A percentile compares a stretch with the other conserved stretches of the same genome.
phyloP scores from a whole-genome alignment of 2,797 vertebrate genomes.

The Phylloscopus collybita region DNA sequence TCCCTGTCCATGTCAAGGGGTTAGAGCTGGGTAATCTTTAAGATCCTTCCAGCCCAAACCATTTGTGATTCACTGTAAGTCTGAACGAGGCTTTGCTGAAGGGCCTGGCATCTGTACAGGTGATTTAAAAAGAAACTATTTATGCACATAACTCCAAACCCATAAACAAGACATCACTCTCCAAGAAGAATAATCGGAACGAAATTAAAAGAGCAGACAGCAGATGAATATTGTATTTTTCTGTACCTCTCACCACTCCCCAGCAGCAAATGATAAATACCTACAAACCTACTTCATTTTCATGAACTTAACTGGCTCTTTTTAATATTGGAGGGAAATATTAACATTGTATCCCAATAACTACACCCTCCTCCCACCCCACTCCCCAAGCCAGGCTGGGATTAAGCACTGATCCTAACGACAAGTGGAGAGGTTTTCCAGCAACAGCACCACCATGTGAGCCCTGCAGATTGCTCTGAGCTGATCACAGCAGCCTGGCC shows the following conservation, averaged over 20 bases:
- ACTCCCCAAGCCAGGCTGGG: background rate
- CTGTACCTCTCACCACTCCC: background rate
- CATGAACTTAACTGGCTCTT: constrained; percentile 19
- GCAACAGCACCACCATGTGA: background rate
- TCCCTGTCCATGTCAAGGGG: background rate
- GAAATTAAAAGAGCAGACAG: constrained; percentile 46
- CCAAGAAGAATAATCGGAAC: constrained; percentile 21
- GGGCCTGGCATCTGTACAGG: background rate
- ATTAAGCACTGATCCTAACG: background rate
- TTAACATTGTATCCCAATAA: constrained; percentile 25
- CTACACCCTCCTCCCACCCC: background rate
- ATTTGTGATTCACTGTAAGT: background rate
- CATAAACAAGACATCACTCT: constrained; percentile 68
- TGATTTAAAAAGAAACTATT: background rate
- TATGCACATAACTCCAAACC: background rate
- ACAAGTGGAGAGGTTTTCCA: constrained; percentile 2
- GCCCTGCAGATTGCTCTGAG: background rate
- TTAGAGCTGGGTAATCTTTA: background rate
- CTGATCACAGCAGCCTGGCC: background rate
- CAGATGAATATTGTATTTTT: constrained; percentile 48
- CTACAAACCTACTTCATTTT: background rate
- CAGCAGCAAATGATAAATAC: constrained; percentile 57
- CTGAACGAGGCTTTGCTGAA: background rate
- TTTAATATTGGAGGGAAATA: constrained; percentile 22
- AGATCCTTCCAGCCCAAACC: background rate